Evolutionary conservation across 1,140 invertebrate species (phyloP), one percentile per base, ranked within the genome.

Genomic region (Pseudomyrmex dendroicus): DNA sequence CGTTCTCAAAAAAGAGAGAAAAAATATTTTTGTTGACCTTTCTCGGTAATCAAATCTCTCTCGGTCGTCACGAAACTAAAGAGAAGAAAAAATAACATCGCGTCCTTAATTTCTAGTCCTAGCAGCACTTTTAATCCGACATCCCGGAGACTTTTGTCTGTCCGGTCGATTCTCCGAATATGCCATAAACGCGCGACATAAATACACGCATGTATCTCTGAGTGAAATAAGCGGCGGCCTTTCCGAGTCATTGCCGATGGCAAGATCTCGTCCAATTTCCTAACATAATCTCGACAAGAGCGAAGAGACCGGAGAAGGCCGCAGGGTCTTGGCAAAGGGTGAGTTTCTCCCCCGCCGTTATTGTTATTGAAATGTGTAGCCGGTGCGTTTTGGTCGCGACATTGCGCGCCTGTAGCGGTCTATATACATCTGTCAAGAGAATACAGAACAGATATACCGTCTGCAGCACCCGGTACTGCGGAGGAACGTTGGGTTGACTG

Each of bases 351-450:
- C 5, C 5, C 35, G 5, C 5, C 5, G 83, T 90, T 89, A 89
- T 89, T 77, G 88, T 90, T 86, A 90, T 90, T 85, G 88, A 88
- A 86, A 88, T 88, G 68, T 83, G 44, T 80, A 85, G 84, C 77
- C 70, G 82, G 25, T 54, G 63, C 85, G 86, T 67, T 83, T 35
- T 15, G 59, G 59, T 66, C 20, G 17, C 12, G 13, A 20, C 20
- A 15, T 56, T 82, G 52, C 50, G 15, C 50, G 57, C n/a, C 15
- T 17, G n/a, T 22, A 57, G 10, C 67, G 46, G 15, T 25, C 17
- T 35, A 46, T 12, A 35, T 15, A 46, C 48, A 68, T 7, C 46
- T 25, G 68, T 54, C 13, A 15, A 61, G 63, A 52, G 56, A 56
- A 54, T n/a, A 67, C 20, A 25, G n/a, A 59, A 61, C 50, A 77